A percentile compares a stretch with the other conserved stretches of the same genome.
These are phyloP conservation scores for Pseudococcus jackbeardsleyi DNA, from an alignment of 2,888 invertebrate species.

Conservation along the genomic window DNA sequence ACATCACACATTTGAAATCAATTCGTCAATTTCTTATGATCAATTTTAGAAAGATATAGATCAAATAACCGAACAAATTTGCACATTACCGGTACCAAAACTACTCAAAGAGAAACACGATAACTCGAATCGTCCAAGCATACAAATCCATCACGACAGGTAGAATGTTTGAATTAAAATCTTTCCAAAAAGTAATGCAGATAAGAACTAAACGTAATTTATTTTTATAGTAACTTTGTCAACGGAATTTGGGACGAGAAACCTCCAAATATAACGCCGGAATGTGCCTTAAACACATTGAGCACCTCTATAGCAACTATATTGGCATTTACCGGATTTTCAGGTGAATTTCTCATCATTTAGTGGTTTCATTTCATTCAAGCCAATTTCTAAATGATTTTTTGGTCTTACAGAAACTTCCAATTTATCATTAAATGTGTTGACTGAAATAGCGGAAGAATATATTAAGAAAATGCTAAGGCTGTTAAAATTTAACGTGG, in stretches of 20 bases:
- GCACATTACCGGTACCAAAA: not conserved
- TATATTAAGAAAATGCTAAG: constrained; percentile 58
- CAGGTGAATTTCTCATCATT: not conserved
- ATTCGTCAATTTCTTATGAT: not conserved
- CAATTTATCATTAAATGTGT: constrained; percentile 38
- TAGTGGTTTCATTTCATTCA: not conserved
- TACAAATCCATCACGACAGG: constrained; percentile 28
- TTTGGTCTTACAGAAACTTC: constrained; percentile 43
- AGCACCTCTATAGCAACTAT: constrained; percentile 48
- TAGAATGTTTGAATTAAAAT: not conserved
- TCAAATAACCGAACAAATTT: not conserved
- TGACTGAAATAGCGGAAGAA: constrained; percentile 62
- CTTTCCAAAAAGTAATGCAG: not conserved
- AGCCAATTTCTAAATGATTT: not conserved
- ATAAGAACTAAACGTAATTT: not conserved
- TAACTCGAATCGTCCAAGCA: not conserved
- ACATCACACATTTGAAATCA: not conserved
- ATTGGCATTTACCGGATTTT: constrained; percentile 55
- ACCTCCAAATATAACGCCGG: constrained; percentile 38
- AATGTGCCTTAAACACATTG: constrained; percentile 47
- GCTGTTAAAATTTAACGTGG: constrained; percentile 50
- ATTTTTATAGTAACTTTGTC: constrained; percentile 39
- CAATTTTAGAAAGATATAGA: constrained; percentile 30
- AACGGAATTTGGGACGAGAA: constrained; percentile 27
- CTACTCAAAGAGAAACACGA: constrained; percentile 42